Percentiles rank a stretch among this genome's conserved stretches.
Conservation (phyloP, 1,140 invertebrate species). For the Bradynema listronoti region DNA sequence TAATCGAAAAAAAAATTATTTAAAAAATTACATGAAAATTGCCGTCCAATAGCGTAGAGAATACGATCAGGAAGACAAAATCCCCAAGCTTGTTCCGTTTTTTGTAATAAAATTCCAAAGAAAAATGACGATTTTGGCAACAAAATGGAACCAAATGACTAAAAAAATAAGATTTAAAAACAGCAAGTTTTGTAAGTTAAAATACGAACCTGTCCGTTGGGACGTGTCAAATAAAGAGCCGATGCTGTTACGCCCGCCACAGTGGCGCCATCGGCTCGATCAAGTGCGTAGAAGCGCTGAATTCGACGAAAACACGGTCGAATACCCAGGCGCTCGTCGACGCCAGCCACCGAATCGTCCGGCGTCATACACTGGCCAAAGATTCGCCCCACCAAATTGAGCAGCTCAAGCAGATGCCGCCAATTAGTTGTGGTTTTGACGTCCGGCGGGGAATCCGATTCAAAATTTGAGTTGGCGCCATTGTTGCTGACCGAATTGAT, state of each 20-base stretch:
- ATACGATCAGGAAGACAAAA: constrained; percentile 21
- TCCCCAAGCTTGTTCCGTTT: constrained; percentile 26
- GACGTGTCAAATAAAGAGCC: constrained; percentile 25
- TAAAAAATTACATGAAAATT: constrained; percentile 17
- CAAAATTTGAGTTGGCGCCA: too few species aligned
- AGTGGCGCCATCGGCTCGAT: constrained; percentile 17
- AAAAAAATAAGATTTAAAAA: constrained; percentile 1
- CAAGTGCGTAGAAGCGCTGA: constrained; percentile 8
- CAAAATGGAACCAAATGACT: constrained; percentile 13
- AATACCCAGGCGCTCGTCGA: constrained; percentile 11
- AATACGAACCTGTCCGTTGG: constrained; percentile 9
- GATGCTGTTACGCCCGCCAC: constrained; percentile 15
- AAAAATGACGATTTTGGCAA: constrained; percentile 14
- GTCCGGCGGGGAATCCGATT: too few species aligned
- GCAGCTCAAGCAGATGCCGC: too few species aligned
- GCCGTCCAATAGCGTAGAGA: constrained; percentile 13
- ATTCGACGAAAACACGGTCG: not conserved
- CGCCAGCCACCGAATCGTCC: constrained; percentile 13
- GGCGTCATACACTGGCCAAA: constrained; percentile 22
- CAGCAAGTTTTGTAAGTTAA: not conserved
- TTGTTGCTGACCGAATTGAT: too few species aligned
- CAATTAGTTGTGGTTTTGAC: too few species aligned
- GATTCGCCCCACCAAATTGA: too few species aligned
- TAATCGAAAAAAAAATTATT: too few species aligned
- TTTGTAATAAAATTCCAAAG: constrained; percentile 18